phyloP scores from a whole-genome alignment of 2,888 invertebrate genomes.

The Drosophila stalkeri region DNA sequence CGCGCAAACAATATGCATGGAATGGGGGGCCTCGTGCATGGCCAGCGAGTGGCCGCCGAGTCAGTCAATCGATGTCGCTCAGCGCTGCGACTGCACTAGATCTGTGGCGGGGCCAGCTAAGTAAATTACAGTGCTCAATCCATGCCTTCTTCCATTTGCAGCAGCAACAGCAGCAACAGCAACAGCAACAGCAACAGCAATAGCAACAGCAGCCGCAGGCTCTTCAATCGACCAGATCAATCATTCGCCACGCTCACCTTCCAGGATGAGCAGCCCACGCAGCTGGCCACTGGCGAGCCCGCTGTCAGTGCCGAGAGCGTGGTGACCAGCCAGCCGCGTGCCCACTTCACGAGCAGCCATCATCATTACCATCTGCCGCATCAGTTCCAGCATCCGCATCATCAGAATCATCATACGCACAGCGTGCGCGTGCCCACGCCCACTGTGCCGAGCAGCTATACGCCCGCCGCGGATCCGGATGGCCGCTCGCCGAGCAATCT shows the following conservation, averaged over 20 bases:
- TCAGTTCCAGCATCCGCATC: slow-evolving; percentile 84
- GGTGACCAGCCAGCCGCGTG: slow-evolving; percentile 69
- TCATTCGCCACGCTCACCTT: slow-evolving; percentile 65
- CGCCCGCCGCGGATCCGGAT: slow-evolving; percentile 37
- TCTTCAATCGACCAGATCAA: slow-evolving; percentile 15
- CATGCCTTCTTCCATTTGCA: slow-evolving; percentile 61
- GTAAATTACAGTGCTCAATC: slow-evolving; percentile 19
- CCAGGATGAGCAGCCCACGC: slow-evolving; percentile 67
- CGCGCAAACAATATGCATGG: slow-evolving; percentile 38
- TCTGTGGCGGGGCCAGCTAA: slow-evolving; percentile 15
- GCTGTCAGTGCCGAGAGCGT: slow-evolving; percentile 27
- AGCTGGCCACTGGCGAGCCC: slow-evolving; percentile 13
- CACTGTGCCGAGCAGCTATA: slow-evolving; percentile 79
- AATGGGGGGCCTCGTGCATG: slow-evolving; percentile 42
- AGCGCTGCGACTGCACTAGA: slow-evolving; percentile 42
- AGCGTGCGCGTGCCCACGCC: slow-evolving; percentile 79
- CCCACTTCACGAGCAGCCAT: slow-evolving; percentile 82
- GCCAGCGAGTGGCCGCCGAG: slow-evolving; percentile 27
- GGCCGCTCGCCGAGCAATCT: slow-evolving; percentile 47
- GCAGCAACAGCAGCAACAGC: slow-evolving; percentile 22
- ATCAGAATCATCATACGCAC: slow-evolving; percentile 83
- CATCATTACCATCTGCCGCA: slow-evolving; percentile 84
- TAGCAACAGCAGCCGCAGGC: slow-evolving; percentile 42
- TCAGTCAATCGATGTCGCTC: slow-evolving; percentile 67
- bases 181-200: slow-evolving; percentile 47